phyloP scores from a whole-genome alignment of 2,113 vertebrate genomes.

The Coreoperca whiteheadi region DNA sequence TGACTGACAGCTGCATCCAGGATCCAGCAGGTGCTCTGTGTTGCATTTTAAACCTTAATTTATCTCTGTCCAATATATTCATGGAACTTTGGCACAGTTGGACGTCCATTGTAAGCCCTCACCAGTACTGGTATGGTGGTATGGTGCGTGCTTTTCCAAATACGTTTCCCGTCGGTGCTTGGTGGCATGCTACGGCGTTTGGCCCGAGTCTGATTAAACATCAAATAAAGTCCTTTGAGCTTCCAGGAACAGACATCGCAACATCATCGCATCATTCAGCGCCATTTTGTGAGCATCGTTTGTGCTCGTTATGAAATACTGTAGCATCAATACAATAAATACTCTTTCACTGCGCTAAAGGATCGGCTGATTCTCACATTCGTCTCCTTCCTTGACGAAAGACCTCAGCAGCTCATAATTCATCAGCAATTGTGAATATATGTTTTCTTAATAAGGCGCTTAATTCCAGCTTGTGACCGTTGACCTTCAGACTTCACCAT shows the following conservation, averaged over 20 bases:
- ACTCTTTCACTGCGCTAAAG: background rate
- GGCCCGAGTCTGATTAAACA: background rate
- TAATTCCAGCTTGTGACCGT: background rate
- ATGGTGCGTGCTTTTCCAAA: background rate
- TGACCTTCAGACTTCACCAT: background rate
- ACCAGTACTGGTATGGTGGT: background rate
- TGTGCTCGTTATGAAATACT: background rate
- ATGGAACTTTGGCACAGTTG: background rate
- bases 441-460: background rate
- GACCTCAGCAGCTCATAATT: background rate
- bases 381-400: background rate
- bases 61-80: slow-evolving; percentile 19
- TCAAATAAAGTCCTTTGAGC: background rate
- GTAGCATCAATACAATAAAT: slow-evolving; percentile 1
- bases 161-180: background rate
- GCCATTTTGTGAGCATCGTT: background rate
- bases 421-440: background rate
- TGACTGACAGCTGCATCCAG: slow-evolving; percentile 20
- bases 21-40: slow-evolving; percentile 31
- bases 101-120: background rate
- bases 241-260: background rate
- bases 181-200: background rate
- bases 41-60: slow-evolving; percentile 2
- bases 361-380: background rate
- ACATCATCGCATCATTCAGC: background rate